phyloP scores from a whole-genome alignment of 2,888 invertebrate species.

The Xestia ashworthii region DNA sequence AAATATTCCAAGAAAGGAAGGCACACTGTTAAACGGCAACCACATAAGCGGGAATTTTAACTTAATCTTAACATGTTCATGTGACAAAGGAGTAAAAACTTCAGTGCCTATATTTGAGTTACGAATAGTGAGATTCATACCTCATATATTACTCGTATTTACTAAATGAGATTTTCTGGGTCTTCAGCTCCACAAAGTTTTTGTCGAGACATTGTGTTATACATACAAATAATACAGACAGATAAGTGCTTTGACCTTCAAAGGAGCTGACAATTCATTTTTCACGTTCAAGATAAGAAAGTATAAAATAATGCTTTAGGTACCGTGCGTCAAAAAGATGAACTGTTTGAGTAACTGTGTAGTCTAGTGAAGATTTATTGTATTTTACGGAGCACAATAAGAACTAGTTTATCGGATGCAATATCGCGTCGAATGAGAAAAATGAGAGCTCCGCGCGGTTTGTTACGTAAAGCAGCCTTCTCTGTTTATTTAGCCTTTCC shows the following conservation, averaged over 20 bases:
- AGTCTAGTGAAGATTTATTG: slow-evolving; percentile 6
- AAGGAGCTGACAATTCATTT: slow-evolving; percentile 4
- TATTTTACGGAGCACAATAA: slow-evolving; percentile 41
- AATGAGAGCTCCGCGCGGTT: slow-evolving; percentile 27
- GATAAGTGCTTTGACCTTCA: not conserved
- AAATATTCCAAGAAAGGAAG: not conserved
- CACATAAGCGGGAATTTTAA: not conserved
- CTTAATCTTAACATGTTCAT: slow-evolving; percentile 1
- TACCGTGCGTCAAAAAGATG: not conserved
- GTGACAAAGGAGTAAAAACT: not conserved
- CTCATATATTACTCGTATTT: not conserved
- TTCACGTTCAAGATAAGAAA: slow-evolving; percentile 12
- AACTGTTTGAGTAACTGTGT: not conserved
- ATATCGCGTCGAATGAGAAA: slow-evolving; percentile 35
- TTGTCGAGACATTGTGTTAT: not conserved
- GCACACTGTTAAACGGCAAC: not conserved
- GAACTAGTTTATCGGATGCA: slow-evolving; percentile 48
- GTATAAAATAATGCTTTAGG: not conserved
- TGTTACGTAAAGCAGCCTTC: slow-evolving; percentile 33
- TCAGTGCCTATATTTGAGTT: not conserved
- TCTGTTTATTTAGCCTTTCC: slow-evolving; percentile 42
- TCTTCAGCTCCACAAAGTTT: not conserved
- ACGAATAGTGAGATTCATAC: not conserved
- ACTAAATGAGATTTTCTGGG: not conserved
- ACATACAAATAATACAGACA: slow-evolving; percentile 17